These are phyloP conservation scores for Apotomis betuletana DNA, from an alignment of 2,888 invertebrate species.

Conservation along the genomic window DNA sequence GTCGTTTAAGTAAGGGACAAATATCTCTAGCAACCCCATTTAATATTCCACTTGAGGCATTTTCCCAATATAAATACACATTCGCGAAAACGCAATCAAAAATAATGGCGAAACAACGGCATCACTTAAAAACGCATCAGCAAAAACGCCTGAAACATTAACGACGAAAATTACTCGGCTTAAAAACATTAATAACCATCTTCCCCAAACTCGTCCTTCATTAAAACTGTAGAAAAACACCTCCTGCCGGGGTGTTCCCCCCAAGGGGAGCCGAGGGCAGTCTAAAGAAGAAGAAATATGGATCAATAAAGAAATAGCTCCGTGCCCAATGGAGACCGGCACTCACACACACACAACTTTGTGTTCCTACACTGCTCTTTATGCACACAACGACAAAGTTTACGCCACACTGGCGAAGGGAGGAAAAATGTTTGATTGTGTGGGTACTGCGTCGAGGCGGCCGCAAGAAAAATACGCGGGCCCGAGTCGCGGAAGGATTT, in stretches of 20 bases:
- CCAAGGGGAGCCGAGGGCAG: conserved; percentile 62
- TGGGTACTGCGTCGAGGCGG: conserved; percentile 49
- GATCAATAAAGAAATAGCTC: conserved; percentile 84
- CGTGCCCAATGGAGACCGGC: conserved; percentile 80
- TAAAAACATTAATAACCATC: conserved; percentile 81
- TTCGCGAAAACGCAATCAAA: conserved; percentile 49
- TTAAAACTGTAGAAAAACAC: conserved; percentile 84
- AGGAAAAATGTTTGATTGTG: conserved; percentile 57
- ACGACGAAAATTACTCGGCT: conserved; percentile 74
- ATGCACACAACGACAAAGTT: conserved; percentile 43
- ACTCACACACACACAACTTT: conserved; percentile 64
- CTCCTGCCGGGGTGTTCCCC: conserved; percentile 53
- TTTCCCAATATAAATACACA: neutral
- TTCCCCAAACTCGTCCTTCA: conserved; percentile 74
- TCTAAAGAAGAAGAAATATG: conserved; percentile 84
- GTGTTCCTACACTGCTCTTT: conserved; percentile 53
- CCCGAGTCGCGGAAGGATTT: conserved; percentile 40
- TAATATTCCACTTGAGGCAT: neutral
- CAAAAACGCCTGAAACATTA: conserved; percentile 57
- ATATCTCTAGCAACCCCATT: neutral
- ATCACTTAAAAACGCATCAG: conserved; percentile 41
- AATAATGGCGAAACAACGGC: conserved; percentile 54
- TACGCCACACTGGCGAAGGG: conserved; percentile 47
- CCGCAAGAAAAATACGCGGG: conserved; percentile 52
- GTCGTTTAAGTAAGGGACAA: neutral